Percentiles rank a stretch among this genome's conserved stretches.
phyloP scores from a whole-genome alignment of 2,113 vertebrate genomes.

The Myocastor coypus region DNA sequence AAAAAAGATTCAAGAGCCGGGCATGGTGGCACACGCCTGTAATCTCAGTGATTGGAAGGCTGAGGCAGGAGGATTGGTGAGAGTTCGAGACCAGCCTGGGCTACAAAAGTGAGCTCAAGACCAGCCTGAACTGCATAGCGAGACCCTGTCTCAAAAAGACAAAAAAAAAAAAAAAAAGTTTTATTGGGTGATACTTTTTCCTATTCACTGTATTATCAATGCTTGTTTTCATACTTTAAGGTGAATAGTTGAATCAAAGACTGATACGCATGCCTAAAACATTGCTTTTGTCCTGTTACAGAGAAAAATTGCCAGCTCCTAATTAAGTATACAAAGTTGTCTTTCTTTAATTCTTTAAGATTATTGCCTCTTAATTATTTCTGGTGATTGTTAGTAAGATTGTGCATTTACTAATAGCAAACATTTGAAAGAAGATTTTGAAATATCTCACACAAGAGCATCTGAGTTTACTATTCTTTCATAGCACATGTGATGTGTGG shows the following conservation, averaged over 20 bases:
- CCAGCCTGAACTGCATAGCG: not conserved
- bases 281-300: conserved; percentile 16
- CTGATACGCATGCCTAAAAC: conserved; percentile 20
- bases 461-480: conserved; percentile 60
- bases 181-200: not conserved
- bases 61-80: not conserved
- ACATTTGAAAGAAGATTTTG: conserved; percentile 34
- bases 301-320: not conserved
- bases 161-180: not conserved
- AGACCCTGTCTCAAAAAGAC: not conserved
- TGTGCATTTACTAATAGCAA: conserved; percentile 27
- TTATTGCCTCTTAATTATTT: conserved; percentile 61
- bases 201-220: not conserved
- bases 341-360: not conserved
- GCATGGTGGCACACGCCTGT: not conserved
- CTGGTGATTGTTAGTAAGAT: not conserved
- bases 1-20: conserved; percentile 3
- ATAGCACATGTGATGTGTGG: conserved; percentile 12
- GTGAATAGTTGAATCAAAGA: not conserved
- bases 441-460: conserved; percentile 23
- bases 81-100: not conserved
- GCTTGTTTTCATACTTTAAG: not conserved
- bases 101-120: not conserved
- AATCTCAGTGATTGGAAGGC: not conserved
- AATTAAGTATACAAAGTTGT: not conserved